Evolutionary conservation across 2,113 vertebrate species (phyloP).

Genomic region (Rhinoptilus africanus): DNA sequence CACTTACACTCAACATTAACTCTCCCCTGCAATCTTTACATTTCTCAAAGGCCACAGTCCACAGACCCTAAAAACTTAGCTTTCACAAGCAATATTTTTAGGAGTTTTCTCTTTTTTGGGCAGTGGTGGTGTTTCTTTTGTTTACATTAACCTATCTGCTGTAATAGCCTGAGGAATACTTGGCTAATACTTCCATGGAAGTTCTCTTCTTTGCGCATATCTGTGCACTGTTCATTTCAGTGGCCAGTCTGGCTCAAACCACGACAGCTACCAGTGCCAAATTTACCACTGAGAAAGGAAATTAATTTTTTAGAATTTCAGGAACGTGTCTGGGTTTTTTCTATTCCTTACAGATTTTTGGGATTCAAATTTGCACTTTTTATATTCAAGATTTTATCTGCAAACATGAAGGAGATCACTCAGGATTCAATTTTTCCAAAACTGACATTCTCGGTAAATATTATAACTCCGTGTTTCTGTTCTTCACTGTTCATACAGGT

Average conservation of each 20-base stretch:
- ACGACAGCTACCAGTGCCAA: background rate
- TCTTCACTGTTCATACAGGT: background rate
- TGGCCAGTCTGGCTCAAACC: background rate
- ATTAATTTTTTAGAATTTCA: background rate
- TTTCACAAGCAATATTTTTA: background rate
- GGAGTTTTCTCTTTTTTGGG: background rate
- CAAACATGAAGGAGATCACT: background rate
- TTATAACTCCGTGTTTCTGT: background rate
- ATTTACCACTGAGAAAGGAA: background rate
- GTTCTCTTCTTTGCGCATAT: background rate
- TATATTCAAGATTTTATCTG: background rate
- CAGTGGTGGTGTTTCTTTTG: background rate
- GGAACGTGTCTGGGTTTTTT: background rate
- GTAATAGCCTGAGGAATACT: background rate
- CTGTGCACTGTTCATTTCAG: background rate
- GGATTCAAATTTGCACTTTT: background rate
- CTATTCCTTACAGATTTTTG: background rate
- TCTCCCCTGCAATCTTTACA: background rate
- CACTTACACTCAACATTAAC: background rate
- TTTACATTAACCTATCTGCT: background rate
- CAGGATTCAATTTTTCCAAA: background rate
- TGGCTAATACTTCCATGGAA: background rate
- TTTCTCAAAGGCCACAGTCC: background rate
- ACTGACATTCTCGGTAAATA: background rate
- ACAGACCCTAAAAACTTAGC: background rate